Conservation (phyloP, 2,113 vertebrate species). For the Sinocyclocheilus maitianheensis region DNA sequence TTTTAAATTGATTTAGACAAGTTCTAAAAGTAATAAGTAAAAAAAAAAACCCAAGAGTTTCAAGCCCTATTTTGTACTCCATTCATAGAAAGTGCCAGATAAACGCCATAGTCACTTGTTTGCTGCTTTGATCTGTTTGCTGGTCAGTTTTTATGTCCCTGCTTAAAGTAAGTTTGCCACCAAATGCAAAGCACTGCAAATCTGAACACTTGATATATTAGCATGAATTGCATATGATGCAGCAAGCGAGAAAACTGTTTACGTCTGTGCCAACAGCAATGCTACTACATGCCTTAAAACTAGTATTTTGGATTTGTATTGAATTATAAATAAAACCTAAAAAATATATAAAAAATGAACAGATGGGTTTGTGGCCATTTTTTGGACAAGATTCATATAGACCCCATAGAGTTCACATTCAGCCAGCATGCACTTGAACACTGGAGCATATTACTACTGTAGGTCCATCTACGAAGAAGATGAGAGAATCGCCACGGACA, state of each 20-base stretch:
- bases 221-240: constrained; percentile 17
- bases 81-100: constrained; percentile 14
- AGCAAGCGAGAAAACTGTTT: background rate
- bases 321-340: background rate
- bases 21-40: too few relatives aligned
- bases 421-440: constrained; percentile 44
- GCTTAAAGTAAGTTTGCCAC: background rate
- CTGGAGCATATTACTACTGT: background rate
- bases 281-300: constrained; percentile 16
- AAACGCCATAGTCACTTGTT: background rate
- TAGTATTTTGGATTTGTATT: background rate
- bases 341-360: constrained; percentile 25
- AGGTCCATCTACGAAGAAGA: background rate
- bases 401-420: constrained; percentile 40
- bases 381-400: constrained; percentile 11
- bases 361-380: background rate
- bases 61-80: background rate
- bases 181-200: constrained; percentile 1
- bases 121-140: background rate
- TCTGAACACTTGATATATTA: background rate
- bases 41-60: background rate
- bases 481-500: background rate
- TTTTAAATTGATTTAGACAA: too few relatives aligned
- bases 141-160: background rate
- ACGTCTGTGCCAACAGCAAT: constrained; percentile 10